phyloP scores from a whole-genome alignment of 92 coral and sea anemone species.

The Parazoanthus swiftii region DNA sequence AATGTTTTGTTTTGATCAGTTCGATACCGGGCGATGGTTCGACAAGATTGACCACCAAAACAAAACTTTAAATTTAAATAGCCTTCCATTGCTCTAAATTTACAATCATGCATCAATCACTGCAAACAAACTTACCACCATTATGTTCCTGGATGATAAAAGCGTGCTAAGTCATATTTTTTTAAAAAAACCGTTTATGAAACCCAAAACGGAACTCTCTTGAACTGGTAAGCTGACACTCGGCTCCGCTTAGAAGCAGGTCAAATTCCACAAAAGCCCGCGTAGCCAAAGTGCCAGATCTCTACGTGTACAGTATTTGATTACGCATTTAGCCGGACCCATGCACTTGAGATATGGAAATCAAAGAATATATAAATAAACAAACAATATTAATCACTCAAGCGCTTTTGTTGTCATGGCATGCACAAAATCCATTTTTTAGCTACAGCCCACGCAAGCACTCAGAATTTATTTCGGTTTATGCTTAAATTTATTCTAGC shows the following conservation, averaged over 20 bases:
- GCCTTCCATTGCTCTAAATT: background rate
- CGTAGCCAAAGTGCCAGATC: slow-evolving; percentile 21
- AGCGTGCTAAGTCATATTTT: slow-evolving; percentile 9
- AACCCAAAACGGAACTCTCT: slow-evolving; percentile 24
- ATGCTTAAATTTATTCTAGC: background rate
- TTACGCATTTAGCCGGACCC: background rate
- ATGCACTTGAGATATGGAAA: background rate
- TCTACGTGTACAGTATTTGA: background rate
- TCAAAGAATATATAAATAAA: background rate
- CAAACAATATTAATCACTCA: background rate
- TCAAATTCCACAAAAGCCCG: slow-evolving; percentile 29
- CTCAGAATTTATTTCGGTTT: background rate
- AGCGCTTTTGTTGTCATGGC: slow-evolving; percentile 18
- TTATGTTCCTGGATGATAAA: background rate
- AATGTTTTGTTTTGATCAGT: slow-evolving; percentile 13
- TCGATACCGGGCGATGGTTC: background rate
- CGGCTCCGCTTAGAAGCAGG: slow-evolving; percentile 26
- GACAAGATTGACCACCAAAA: background rate
- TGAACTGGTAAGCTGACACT: slow-evolving; percentile 15
- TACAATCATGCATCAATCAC: background rate
- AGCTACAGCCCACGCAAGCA: background rate
- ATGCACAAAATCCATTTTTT: background rate
- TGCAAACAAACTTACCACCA: slow-evolving; percentile 33
- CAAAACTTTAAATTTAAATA: background rate
- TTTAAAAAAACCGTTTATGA: slow-evolving; percentile 18